Evolutionary conservation across 2,888 invertebrate species (phyloP).

Genomic region (Ormyrus nitidulus): DNA sequence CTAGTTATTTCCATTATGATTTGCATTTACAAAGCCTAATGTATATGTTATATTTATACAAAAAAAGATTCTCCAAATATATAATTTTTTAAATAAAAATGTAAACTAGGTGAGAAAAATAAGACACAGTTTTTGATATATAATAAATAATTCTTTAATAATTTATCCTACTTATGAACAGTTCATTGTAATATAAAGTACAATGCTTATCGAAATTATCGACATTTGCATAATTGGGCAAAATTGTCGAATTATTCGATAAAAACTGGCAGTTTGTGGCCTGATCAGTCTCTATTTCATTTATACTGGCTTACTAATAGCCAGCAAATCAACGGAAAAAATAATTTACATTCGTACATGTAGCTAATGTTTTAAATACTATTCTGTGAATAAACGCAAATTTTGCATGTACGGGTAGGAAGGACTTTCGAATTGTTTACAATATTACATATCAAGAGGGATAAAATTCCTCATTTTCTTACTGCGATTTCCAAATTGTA

Average conservation of each 20-base stretch:
- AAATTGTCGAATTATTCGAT: conserved; percentile 40
- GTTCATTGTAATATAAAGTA: conserved; percentile 54
- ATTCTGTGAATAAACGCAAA: conserved; percentile 31
- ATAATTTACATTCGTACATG: conserved; percentile 40
- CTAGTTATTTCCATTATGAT: not conserved
- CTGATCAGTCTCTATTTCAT: conserved; percentile 55
- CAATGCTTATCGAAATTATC: conserved; percentile 45
- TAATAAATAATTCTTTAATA: conserved; percentile 73
- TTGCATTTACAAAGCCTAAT: no score
- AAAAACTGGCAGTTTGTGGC: conserved; percentile 56
- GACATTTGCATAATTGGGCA: conserved; percentile 37
- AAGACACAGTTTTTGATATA: conserved; percentile 53
- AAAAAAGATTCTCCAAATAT: no score
- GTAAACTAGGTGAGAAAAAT: not conserved
- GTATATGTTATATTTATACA: no score
- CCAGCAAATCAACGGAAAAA: conserved; percentile 48
- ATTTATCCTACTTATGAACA: conserved; percentile 67
- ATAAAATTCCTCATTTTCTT: conserved; percentile 16
- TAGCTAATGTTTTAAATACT: conserved; percentile 45
- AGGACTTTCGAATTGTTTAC: conserved; percentile 40
- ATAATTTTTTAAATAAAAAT: not conserved
- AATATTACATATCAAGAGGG: conserved; percentile 23
- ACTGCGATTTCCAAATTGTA: conserved; percentile 42
- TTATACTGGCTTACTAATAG: conserved; percentile 49
- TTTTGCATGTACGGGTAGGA: conserved; percentile 13